Conservation (phyloP, 2,113 vertebrate species). For the human (Homo sapiens) region GRCh38 chr9:9366001-9366500, state of each 20-base stretch:
- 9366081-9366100: neutral
- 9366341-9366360: slow-evolving; percentile 72
- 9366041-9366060: neutral
- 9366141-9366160: neutral
- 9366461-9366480: slow-evolving; percentile 49
- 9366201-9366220: neutral
- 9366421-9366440: slow-evolving; percentile 61
- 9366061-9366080: neutral
- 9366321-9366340: slow-evolving; percentile 75
- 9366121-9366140: neutral
- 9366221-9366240: neutral
- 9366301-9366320: slow-evolving; percentile 71
- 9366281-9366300: slow-evolving; percentile 55
- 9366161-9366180: neutral
- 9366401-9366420: slow-evolving; percentile 76
- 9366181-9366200: slow-evolving; percentile 17
- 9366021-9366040: neutral
- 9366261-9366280: slow-evolving; percentile 30
- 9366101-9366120: neutral
- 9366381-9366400: slow-evolving; percentile 67
- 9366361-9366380: slow-evolving; percentile 73
- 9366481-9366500: slow-evolving; percentile 12
- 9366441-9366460: slow-evolving; percentile 47
- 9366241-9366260: slow-evolving; percentile 19
- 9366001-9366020: neutral